Percentiles rank a stretch among this genome's conserved stretches.
Conservation (phyloP, 2,888 invertebrate genomes). For the Anthrax anthrax region DNA sequence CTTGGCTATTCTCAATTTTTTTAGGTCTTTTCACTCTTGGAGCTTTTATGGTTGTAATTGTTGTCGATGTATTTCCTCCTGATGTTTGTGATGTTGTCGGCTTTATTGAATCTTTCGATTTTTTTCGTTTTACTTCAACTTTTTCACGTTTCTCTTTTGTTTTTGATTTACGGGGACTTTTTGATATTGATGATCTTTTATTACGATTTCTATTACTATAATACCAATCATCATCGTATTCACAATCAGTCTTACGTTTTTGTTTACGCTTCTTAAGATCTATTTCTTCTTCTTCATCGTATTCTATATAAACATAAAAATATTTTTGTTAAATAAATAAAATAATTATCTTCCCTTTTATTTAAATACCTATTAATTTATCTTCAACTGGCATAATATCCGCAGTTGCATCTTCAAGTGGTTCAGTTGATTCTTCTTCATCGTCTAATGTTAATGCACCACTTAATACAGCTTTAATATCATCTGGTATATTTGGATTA, state of each 20-base stretch:
- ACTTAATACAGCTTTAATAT: slow-evolving; percentile 32
- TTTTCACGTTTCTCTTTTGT: slow-evolving; percentile 23
- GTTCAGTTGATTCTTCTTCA: slow-evolving; percentile 17
- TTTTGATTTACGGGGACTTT: slow-evolving; percentile 12
- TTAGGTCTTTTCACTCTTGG: neutral
- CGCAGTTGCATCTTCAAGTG: neutral
- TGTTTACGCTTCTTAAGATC: slow-evolving; percentile 25
- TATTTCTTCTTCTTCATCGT: slow-evolving; percentile 28
- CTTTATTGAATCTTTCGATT: neutral
- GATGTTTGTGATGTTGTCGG: neutral
- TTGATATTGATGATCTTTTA: slow-evolving; percentile 14
- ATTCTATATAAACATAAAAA: slow-evolving; percentile 15
- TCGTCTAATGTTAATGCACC: slow-evolving; percentile 28
- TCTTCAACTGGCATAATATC: neutral
- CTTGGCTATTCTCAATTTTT: neutral
- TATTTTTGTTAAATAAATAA: too few relatives aligned
- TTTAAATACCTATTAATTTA: neutral
- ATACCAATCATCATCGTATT: slow-evolving; percentile 35
- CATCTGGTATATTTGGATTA: slow-evolving; percentile 34
- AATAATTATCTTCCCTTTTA: too few relatives aligned
- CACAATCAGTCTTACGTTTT: slow-evolving; percentile 30
- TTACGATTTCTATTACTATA: slow-evolving; percentile 17
- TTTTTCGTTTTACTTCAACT: slow-evolving; percentile 4
- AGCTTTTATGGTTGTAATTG: neutral
- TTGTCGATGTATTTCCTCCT: too few relatives aligned